Evolutionary conservation across 2,113 vertebrate genomes (phyloP).

Genomic region (Poecile atricapillus): DNA sequence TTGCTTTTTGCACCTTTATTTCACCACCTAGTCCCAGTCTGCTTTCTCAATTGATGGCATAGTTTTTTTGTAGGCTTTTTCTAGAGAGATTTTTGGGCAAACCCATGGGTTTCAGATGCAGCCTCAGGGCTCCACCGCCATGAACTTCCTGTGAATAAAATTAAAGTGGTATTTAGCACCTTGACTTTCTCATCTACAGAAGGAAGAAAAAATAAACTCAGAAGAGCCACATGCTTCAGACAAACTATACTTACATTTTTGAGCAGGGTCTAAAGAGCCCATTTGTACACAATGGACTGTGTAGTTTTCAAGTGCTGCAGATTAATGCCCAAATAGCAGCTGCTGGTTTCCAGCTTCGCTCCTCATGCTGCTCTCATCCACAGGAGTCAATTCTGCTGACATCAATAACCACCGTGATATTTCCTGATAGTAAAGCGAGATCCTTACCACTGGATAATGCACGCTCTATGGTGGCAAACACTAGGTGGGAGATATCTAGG

Average conservation of each 20-base stretch:
- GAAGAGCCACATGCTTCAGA: neutral
- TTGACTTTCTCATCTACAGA: neutral
- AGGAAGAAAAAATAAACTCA: neutral
- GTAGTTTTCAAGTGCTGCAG: neutral
- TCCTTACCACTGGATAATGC: neutral
- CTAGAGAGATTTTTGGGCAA: neutral
- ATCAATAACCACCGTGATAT: neutral
- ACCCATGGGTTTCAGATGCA: neutral
- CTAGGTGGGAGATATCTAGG: slow-evolving; percentile 26
- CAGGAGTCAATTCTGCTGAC: neutral
- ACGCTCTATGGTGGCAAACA: neutral
- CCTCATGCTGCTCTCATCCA: neutral
- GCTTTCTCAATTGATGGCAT: neutral
- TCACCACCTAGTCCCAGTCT: neutral
- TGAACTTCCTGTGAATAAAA: neutral
- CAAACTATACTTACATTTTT: neutral
- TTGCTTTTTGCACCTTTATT: neutral
- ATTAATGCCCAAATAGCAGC: neutral
- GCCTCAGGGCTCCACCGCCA: neutral
- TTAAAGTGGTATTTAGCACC: neutral
- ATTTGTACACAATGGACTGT: neutral
- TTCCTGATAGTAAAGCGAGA: neutral
- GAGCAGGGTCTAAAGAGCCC: neutral
- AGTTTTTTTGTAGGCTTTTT: neutral
- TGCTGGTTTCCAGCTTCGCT: neutral